Evolutionary conservation across 2,888 invertebrate genomes (phyloP).

Genomic region (Acleris holmiana): DNA sequence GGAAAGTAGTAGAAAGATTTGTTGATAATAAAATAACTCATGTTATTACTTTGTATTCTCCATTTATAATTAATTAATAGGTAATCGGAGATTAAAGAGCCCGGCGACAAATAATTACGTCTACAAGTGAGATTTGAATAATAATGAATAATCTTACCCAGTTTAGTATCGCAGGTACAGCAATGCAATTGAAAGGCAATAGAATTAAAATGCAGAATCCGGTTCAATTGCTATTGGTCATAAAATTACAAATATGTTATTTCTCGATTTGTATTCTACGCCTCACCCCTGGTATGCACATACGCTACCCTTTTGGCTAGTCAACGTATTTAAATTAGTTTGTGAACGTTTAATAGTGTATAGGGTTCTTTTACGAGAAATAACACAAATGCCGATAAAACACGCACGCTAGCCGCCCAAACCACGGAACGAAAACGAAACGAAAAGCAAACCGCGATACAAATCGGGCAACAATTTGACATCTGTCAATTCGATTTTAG

Average conservation of each 20-base stretch:
- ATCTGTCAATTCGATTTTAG: slow-evolving; percentile 1
- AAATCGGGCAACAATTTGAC: slow-evolving; percentile 3
- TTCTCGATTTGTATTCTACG: slow-evolving; percentile 10
- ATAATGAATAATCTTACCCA: slow-evolving; percentile 26
- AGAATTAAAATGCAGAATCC: slow-evolving; percentile 32
- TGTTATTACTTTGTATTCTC: slow-evolving; percentile 10
- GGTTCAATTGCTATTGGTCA: slow-evolving; percentile 28
- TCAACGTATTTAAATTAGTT: slow-evolving; percentile 6
- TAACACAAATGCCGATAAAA: slow-evolving; percentile 22
- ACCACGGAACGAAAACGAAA: slow-evolving; percentile 11
- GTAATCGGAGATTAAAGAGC: slow-evolving; percentile 4
- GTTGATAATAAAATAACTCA: not conserved
- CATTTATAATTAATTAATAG: slow-evolving; percentile 7
- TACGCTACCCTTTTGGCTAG: slow-evolving; percentile 15
- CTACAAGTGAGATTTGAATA: not conserved
- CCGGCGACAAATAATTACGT: not conserved
- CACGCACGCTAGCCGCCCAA: slow-evolving; percentile 18
- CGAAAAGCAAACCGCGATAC: not conserved
- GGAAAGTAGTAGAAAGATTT: slow-evolving; percentile 17
- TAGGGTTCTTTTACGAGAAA: slow-evolving; percentile 15
- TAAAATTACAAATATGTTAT: slow-evolving; percentile 30
- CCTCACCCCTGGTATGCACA: slow-evolving; percentile 19
- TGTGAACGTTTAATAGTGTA: slow-evolving; percentile 5
- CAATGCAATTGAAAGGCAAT: slow-evolving; percentile 24
- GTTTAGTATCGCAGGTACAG: slow-evolving; percentile 15